These are phyloP conservation scores for Piscicola geometra DNA, from an alignment of 2,888 invertebrate species.

Conservation along the genomic window DNA sequence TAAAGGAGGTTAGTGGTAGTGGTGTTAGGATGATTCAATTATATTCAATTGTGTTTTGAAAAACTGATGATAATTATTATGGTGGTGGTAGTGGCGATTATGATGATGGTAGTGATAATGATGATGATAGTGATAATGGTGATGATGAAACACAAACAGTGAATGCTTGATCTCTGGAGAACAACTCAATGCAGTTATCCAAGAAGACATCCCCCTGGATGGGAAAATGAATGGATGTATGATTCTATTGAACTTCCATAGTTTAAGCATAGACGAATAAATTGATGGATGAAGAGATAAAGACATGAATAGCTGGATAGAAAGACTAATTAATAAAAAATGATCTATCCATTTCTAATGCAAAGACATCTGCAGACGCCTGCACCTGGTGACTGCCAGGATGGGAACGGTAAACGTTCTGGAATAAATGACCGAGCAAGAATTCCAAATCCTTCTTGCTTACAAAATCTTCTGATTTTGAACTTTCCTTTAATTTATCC, in stretches of 20 bases:
- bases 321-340: background rate
- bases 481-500: no score
- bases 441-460: background rate
- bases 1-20: background rate
- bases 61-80: background rate
- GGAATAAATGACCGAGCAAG: slow-evolving; percentile 25
- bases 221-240: no score
- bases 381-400: slow-evolving; percentile 16
- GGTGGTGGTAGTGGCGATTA: background rate
- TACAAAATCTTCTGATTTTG: background rate
- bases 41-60: background rate
- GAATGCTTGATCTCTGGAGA: slow-evolving; percentile 66
- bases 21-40: background rate
- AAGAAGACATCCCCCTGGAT: slow-evolving; percentile 51
- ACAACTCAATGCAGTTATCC: slow-evolving; percentile 64
- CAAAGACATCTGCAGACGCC: background rate
- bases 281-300: background rate
- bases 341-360: background rate
- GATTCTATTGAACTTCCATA: no score
- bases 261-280: no score
- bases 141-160: slow-evolving; percentile 47
- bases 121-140: background rate
- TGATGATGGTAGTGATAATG: background rate
- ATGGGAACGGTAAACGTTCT: slow-evolving; percentile 29
- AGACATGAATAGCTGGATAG: background rate